Percentiles rank a stretch among this genome's conserved stretches.
Evolutionary conservation across 2,797 vertebrate genomes (phyloP).

Genomic region (Erethizon dorsatum): DNA sequence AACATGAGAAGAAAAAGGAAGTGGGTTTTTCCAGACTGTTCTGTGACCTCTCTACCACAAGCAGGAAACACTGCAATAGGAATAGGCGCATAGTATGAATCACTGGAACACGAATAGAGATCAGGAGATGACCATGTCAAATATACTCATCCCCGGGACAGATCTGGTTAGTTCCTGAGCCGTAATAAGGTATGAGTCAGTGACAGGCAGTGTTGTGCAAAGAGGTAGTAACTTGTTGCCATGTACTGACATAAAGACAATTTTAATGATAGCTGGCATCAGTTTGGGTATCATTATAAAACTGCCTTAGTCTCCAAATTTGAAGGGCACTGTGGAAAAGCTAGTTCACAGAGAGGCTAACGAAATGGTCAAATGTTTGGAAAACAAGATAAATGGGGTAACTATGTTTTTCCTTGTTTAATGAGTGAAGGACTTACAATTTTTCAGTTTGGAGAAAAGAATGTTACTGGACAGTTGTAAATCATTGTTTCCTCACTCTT

Average conservation of each 20-base stretch:
- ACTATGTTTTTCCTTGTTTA: background rate
- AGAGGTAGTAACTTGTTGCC: background rate
- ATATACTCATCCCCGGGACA: background rate
- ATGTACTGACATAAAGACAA: background rate
- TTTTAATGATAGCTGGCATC: background rate
- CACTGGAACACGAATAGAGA: background rate
- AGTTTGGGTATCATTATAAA: background rate
- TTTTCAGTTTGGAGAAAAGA: background rate
- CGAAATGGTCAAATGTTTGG: background rate
- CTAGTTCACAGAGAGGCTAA: background rate
- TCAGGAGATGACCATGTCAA: background rate
- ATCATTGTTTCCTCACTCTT: background rate
- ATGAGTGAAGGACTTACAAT: background rate
- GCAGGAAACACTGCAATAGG: background rate
- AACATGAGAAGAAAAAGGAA: background rate
- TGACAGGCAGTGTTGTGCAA: fast-evolving
- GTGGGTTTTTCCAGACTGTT: background rate
- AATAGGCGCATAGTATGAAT: fast-evolving
- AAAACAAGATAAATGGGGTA: conserved; percentile 50
- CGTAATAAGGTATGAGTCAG: fast-evolving
- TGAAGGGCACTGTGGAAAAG: background rate
- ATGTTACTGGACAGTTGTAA: background rate
- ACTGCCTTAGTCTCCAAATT: background rate
- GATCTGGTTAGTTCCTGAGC: background rate
- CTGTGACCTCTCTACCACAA: background rate